A percentile compares a stretch with the other conserved stretches of the same genome.
phyloP scores from a whole-genome alignment of 2,797 vertebrate species.

The Mormyrops boulengeri region DNA sequence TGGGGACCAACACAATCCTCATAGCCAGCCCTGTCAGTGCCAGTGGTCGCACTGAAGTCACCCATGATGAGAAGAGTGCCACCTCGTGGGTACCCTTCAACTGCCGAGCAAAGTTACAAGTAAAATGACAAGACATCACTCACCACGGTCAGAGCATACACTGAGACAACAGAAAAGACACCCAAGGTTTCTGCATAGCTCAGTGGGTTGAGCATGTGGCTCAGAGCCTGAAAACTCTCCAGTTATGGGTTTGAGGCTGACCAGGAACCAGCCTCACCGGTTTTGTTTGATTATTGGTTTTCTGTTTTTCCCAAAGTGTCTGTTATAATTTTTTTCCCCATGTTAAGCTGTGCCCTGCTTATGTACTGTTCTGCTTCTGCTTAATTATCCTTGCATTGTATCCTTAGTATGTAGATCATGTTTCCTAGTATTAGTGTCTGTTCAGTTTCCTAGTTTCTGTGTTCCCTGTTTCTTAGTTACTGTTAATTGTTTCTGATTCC shows the following conservation, averaged over 20 bases:
- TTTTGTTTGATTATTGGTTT: not conserved
- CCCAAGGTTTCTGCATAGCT: not conserved
- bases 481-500: not conserved
- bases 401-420: not conserved
- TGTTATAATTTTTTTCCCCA: not conserved
- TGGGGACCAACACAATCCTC: too few relatives aligned
- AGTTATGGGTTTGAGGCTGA: not conserved
- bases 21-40: too few relatives aligned
- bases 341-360: not conserved
- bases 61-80: too few relatives aligned
- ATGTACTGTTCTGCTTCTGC: not conserved
- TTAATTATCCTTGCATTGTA: not conserved
- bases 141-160: too few relatives aligned
- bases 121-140: too few relatives aligned
- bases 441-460: not conserved
- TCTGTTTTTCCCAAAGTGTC: not conserved
- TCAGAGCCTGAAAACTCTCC: not conserved
- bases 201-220: not conserved
- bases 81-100: too few relatives aligned
- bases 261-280: not conserved
- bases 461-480: not conserved
- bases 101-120: too few relatives aligned
- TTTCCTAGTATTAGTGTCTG: not conserved
- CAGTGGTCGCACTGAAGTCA: too few relatives aligned
- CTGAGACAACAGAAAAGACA: too few relatives aligned